Evolutionary conservation across 2,113 vertebrate species (phyloP).

Genomic region (Verasper variegatus): DNA sequence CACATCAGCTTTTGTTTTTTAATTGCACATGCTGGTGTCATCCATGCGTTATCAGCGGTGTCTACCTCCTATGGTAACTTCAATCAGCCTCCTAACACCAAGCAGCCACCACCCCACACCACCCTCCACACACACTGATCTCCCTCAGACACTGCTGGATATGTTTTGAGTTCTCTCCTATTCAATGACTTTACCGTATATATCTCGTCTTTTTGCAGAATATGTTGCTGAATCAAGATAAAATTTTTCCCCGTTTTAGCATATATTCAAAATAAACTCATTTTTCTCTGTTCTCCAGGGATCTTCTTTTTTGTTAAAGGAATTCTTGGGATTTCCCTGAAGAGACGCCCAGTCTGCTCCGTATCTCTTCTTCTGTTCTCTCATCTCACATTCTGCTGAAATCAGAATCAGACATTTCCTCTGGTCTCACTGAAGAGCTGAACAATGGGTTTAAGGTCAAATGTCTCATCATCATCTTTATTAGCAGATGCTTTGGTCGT

Average conservation of each 20-base stretch:
- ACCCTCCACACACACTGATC: too few species aligned
- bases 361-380: not conserved
- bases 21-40: too few species aligned
- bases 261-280: not conserved
- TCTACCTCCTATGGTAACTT: not conserved
- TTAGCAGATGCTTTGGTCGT: conserved; percentile 16
- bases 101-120: too few species aligned
- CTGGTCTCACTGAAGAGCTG: conserved; percentile 1
- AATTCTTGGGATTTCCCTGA: conserved; percentile 17
- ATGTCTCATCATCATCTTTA: conserved; percentile 12
- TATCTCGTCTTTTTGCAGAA: not conserved
- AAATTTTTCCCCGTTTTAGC: not conserved
- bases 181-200: not conserved
- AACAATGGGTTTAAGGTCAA: conserved; percentile 1
- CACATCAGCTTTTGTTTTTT: too few species aligned
- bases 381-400: not conserved
- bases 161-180: too few species aligned
- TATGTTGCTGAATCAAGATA: not conserved
- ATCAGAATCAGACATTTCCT: not conserved
- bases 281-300: not conserved
- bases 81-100: too few species aligned
- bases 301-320: conserved; percentile 2
- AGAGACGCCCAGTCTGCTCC: conserved; percentile 18
- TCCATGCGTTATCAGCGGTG: not conserved
- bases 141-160: too few species aligned